Base-by-base conservation (phyloP, 2,888 invertebrate species). In the Leptopilina syphax region DNA sequence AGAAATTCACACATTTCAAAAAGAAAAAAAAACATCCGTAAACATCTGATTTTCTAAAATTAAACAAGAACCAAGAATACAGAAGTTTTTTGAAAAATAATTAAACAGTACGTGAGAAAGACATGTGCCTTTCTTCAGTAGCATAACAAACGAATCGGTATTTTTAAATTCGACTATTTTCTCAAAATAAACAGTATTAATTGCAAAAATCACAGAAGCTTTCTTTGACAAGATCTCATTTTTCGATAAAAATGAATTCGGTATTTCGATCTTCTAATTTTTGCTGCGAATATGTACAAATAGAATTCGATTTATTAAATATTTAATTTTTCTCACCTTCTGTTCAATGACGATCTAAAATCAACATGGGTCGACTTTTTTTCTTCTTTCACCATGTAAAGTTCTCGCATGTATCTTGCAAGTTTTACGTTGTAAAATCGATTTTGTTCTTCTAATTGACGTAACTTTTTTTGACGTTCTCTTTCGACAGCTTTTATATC, bases 341-440 rank as follows among this genome's bases (percentile, higher is more conserved):
- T 89, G 78, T 91, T 92, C 41, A 92, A 82, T 0, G 91, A 89
- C 4, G 81, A 85, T 60, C 90, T 85, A 5, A 92, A 83, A 79
- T 92, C 92, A 70, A 89, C 77, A 5, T 66, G 78, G 3, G 81
- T 78, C 13, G 82, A 70, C 4, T 86, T 83, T 65, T 84, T 82
- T 13, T 88, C 86, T 0, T 86, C 82, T 7, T 85, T 81, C 3
- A 87, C 86, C 60, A 89, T 81, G 76, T 90, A 91, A 82, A 88
- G 90, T 50, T 89, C 88, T 34, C 84, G 85, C 12, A 91, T 82
- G 9, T 85, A 79, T 82, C 81, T 83, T 9, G 76, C 67, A 76
- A 80, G 65, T 66, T 70, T 77, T 65, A 67, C 18, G 24, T 34
- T 73, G 73, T 57, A 73, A 34, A 8, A 27, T 73, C 54, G 8